Base-by-base conservation (phyloP, 2,888 invertebrate genomes). In the Ferrisia virgata region DNA sequence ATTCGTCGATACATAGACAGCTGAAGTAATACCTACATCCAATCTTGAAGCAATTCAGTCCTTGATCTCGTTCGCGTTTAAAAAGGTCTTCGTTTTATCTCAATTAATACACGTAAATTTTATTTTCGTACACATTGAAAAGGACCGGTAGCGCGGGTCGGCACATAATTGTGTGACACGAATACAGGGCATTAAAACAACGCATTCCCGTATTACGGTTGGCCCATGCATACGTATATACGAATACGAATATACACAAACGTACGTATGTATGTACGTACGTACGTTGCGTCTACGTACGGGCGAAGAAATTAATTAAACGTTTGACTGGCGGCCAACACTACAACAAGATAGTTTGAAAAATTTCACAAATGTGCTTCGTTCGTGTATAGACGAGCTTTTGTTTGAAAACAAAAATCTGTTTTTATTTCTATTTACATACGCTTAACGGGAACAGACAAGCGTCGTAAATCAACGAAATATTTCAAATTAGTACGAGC, bases 361-460 rank as follows among this genome's bases (percentile, higher is more conserved):
- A 76, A 76, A 76, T 76, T 76, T 36, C 36, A 76, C 72, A 36
- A 76, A 36, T 76, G 33, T n/a, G 72, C 72, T 18, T 18, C 72
- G 28, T 36, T 76, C 72, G 72, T 76, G 53, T 53, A 53, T 8
- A 53, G 53, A 33, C n/a, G 69, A 28, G 72, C 36, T 76, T 76
- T 76, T 76, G 72, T 76, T 76, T 76, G 72, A 76, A 76, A 76
- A 76, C 72, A 76, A 76, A 76, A 76, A 76, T 76, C 72, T 76
- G 72, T 76, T 76, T 76, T 76, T 76, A 76, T 76, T 76, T 76
- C 36, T 33, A 36, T 28, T 28, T 36, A 36, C 36, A n/a, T n/a
- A n/a, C n/a, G 36, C 36, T 33, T 76, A 76, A 76, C 72, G 72
- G 36, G 72, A 76, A 18, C 36, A 76, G 72, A 76, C 72, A 76